Percentiles rank a stretch among this genome's conserved stretches.
phyloP scores from a whole-genome alignment of 2,797 vertebrate genomes.

The Acanthornis magna region DNA sequence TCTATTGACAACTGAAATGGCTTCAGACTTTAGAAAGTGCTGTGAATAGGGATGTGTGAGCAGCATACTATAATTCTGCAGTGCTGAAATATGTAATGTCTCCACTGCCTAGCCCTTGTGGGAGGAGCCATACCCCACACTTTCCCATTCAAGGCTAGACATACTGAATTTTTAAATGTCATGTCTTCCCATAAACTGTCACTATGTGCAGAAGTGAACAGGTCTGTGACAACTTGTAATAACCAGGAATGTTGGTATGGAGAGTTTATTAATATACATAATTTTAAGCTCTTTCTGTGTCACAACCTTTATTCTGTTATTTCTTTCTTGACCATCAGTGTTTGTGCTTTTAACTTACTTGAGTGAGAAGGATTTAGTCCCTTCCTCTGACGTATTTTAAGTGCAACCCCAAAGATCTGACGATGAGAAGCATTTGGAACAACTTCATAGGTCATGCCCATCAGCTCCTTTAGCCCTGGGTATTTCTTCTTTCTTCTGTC shows the following conservation, averaged over 20 bases:
- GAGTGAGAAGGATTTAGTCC: background rate
- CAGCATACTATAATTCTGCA: background rate
- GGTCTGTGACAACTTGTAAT: background rate
- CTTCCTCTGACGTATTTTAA: background rate
- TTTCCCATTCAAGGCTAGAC: background rate
- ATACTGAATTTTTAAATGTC: background rate
- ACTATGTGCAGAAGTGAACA: background rate
- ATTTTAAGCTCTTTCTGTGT: background rate
- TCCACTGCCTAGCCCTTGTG: background rate
- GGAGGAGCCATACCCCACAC: background rate
- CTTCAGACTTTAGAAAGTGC: background rate
- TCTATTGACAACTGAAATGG: background rate
- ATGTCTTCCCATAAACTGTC: background rate
- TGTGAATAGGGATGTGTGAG: background rate
- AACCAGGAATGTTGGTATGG: background rate
- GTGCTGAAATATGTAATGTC: background rate
- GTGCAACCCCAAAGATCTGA: background rate
- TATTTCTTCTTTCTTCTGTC: background rate
- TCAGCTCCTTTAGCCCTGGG: background rate
- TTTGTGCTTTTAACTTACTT: background rate
- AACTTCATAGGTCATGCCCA: background rate
- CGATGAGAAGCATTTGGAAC: background rate
- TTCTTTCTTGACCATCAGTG: background rate
- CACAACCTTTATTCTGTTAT: background rate
- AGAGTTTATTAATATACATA: background rate